Conservation (phyloP, 2,888 invertebrate species). For the Creontiades dilutus region DNA sequence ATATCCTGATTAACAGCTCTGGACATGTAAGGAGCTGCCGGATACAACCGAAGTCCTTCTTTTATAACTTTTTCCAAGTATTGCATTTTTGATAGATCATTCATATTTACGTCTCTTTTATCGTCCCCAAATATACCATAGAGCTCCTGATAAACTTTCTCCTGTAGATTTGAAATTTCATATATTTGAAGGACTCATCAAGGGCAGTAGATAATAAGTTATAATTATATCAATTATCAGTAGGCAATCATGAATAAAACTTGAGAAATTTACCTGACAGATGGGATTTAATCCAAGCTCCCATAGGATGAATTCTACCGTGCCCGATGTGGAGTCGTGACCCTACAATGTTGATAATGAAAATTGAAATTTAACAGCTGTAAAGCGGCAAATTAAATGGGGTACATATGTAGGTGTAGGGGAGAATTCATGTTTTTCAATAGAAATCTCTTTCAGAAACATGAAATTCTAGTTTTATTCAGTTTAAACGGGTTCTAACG, state of each 20-base stretch:
- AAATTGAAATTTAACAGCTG: no score
- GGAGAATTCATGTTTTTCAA: no score
- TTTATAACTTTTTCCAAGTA: slow-evolving; percentile 76
- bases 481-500: no score
- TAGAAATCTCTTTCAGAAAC: no score
- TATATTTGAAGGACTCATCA: background rate
- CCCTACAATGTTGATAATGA: slow-evolving; percentile 56
- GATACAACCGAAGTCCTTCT: slow-evolving; percentile 76
- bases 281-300: slow-evolving; percentile 72
- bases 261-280: slow-evolving; percentile 72
- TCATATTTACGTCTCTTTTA: slow-evolving; percentile 75
- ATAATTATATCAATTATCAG: slow-evolving; percentile 36
- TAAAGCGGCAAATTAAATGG: no score
- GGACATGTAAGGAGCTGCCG: slow-evolving; percentile 76
- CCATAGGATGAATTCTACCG: slow-evolving; percentile 72
- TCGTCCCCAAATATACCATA: slow-evolving; percentile 75
- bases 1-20: slow-evolving; percentile 75
- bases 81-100: slow-evolving; percentile 75
- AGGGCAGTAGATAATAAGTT: background rate
- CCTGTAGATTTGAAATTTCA: slow-evolving; percentile 70
- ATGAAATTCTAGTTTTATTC: no score
- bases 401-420: no score
- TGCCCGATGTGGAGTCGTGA: slow-evolving; percentile 74
- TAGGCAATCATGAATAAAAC: no score
- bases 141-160: slow-evolving; percentile 75